Evolutionary conservation across 2,797 vertebrate species (phyloP).

Genomic region (Pterois miles): DNA sequence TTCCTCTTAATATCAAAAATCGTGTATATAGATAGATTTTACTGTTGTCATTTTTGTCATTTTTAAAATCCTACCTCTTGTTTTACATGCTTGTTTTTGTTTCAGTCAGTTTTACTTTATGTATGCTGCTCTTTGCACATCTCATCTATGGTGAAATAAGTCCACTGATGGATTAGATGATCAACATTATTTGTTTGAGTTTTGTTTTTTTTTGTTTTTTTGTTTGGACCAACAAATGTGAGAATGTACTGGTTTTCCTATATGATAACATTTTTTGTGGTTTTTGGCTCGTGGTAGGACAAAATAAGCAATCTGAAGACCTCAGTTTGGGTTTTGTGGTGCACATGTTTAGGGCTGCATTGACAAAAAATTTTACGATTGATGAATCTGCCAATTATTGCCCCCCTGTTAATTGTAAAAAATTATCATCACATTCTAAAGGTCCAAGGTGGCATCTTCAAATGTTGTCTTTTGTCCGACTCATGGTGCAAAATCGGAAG

Average conservation of each 20-base stretch:
- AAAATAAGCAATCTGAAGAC: not conserved
- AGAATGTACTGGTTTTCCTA: not conserved
- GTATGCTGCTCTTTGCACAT: not conserved
- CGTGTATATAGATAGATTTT: not conserved
- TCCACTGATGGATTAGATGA: not conserved
- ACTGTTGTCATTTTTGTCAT: not conserved
- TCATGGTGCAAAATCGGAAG: not conserved
- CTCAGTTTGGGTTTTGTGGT: not conserved
- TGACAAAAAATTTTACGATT: not conserved
- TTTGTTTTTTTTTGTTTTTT: too few relatives aligned
- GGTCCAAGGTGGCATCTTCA: not conserved
- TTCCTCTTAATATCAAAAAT: not conserved
- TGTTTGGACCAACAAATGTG: too few relatives aligned
- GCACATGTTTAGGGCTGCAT: not conserved
- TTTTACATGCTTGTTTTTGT: not conserved
- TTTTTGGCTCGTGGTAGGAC: not conserved
- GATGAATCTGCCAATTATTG: not conserved
- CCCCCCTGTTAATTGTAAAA: not conserved
- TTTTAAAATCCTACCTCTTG: not conserved
- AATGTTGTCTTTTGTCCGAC: not conserved
- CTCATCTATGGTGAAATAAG: not conserved
- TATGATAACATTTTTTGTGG: not conserved
- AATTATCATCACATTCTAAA: not conserved
- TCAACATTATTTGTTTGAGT: too few relatives aligned
- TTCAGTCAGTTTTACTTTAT: not conserved